Evolutionary conservation across 2,888 invertebrate genomes (phyloP).

Genomic region (Venustoraphidia nigricollis): DNA sequence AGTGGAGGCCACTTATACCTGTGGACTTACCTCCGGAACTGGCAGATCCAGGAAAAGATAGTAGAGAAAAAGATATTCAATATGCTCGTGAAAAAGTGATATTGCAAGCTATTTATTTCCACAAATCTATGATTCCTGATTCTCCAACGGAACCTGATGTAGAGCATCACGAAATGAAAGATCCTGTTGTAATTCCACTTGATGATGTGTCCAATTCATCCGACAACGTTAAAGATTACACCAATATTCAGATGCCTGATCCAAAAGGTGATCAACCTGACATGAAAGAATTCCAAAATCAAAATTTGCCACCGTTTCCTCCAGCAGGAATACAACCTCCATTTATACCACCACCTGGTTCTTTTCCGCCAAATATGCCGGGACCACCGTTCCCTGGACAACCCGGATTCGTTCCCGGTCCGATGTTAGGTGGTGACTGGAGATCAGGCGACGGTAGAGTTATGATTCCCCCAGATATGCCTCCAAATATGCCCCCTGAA

Average conservation of each 20-base stretch:
- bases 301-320: constrained; percentile 29
- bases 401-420: constrained; percentile 19
- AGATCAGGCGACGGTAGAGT: constrained; percentile 27
- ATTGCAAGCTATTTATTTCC: constrained; percentile 67
- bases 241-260: constrained; percentile 69
- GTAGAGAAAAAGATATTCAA: constrained; percentile 76
- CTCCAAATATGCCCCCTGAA: constrained; percentile 14
- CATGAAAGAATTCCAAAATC: no score
- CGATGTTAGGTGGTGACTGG: constrained; percentile 21
- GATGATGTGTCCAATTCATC: constrained; percentile 77
- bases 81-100: constrained; percentile 74
- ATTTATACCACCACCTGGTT: constrained; percentile 11
- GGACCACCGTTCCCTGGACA: constrained; percentile 29
- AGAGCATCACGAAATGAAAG: constrained; percentile 59
- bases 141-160: constrained; percentile 74
- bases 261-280: constrained; percentile 51
- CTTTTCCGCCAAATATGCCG: constrained; percentile 32
- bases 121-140: constrained; percentile 71
- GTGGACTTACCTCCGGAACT: constrained; percentile 52
- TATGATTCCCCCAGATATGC: constrained; percentile 23
- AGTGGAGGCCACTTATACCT: constrained; percentile 57
- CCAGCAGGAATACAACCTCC: constrained; percentile 28
- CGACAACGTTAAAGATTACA: constrained; percentile 64
- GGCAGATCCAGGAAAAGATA: constrained; percentile 57
- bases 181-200: constrained; percentile 71